Percentiles rank a stretch among this genome's conserved stretches.
These are phyloP conservation scores for Epizoanthus rinbou DNA, from an alignment of 92 coral and sea anemone genomes.

Conservation along the genomic window DNA sequence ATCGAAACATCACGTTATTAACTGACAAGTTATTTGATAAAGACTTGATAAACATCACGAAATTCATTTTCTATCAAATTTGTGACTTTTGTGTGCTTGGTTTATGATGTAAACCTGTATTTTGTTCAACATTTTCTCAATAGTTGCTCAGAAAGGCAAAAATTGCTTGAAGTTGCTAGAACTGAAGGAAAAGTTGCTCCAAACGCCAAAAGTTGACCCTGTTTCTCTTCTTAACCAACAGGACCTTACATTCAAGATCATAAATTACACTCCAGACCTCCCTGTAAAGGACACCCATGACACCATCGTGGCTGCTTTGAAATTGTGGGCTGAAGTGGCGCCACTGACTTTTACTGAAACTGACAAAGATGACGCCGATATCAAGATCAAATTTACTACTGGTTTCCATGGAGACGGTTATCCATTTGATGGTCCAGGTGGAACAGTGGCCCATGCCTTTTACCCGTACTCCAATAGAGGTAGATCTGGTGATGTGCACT, in stretches of 20 bases:
- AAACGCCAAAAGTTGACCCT: no score
- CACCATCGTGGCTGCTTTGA: conserved; percentile 58
- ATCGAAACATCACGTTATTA: no score
- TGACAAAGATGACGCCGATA: conserved; percentile 41
- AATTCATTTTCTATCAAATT: no score
- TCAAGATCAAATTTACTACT: conserved; percentile 42
- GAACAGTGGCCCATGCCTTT: conserved; percentile 81
- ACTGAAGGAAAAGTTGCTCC: no score
- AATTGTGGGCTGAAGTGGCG: conserved; percentile 54
- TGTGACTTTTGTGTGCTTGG: no score
- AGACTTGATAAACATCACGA: no score
- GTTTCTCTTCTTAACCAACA: not conserved
- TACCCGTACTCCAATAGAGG: conserved; percentile 75
- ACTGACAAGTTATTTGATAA: no score
- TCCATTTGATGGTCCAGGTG: conserved; percentile 79
- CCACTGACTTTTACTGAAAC: conserved; percentile 59
- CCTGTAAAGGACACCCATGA: conserved; percentile 47
- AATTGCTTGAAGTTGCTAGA: no score
- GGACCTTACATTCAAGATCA: conserved; percentile 71
- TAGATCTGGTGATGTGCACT: conserved; percentile 84
- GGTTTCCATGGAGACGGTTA: conserved; percentile 44
- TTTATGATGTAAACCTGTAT: no score
- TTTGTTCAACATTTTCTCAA: no score
- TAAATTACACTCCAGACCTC: conserved; percentile 65
- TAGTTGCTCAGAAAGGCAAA: no score